These are phyloP conservation scores for Cynaeus angustus DNA, from an alignment of 2,888 invertebrate genomes.

Conservation along the genomic window DNA sequence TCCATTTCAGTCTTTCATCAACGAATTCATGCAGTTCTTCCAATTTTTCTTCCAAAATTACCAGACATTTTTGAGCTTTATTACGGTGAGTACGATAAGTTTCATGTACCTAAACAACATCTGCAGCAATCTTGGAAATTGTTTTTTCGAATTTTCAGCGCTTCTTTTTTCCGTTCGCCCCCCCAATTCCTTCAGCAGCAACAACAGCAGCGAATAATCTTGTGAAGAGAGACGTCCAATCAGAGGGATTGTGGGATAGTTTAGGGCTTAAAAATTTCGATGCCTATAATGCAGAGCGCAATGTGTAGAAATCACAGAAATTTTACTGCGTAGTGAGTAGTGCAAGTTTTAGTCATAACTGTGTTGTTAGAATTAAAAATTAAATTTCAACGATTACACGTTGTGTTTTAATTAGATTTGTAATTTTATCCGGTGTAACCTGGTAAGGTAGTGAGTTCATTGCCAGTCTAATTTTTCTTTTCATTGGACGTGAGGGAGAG, in stretches of 20 bases:
- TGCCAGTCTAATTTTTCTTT: too few species aligned
- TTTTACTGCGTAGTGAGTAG: too few species aligned
- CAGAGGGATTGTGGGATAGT: not conserved
- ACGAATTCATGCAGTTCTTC: not conserved
- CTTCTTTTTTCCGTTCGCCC: not conserved
- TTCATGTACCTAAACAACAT: not conserved
- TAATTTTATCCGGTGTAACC: too few species aligned
- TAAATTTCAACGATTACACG: too few species aligned
- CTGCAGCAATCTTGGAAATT: not conserved
- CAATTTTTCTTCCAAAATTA: not conserved
- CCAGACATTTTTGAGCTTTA: not conserved
- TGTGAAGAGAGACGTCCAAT: not conserved
- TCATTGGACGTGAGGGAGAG: not conserved
- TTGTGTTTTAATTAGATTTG: too few species aligned
- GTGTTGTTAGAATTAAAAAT: too few species aligned
- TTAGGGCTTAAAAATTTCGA: not conserved
- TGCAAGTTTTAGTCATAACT: too few species aligned
- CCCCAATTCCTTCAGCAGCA: not conserved
- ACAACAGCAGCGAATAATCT: not conserved
- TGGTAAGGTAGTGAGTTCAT: too few species aligned
- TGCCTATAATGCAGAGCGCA: not conserved
- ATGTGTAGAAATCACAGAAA: too few species aligned
- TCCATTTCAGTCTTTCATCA: not conserved
- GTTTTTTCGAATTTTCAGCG: not conserved
- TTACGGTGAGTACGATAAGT: not conserved